Percentiles rank a stretch among this genome's conserved stretches.
Conservation (phyloP, 2,888 invertebrate species). For the Lasioglossum vierecki region DNA sequence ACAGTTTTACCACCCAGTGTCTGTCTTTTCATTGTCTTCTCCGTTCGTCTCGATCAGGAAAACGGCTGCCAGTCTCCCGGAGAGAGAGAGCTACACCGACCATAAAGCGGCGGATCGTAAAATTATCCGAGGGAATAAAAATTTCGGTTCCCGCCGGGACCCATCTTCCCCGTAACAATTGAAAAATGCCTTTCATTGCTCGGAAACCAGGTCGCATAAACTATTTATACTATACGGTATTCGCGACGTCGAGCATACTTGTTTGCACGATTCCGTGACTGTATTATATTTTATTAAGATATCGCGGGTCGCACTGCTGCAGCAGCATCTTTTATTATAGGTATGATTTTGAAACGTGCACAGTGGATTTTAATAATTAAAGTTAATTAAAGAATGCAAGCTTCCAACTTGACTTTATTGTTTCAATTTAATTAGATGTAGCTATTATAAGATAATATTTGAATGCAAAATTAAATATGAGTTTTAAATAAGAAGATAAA, state of each 20-base stretch:
- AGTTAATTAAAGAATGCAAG: no score
- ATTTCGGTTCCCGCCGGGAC: slow-evolving; percentile 9
- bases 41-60: slow-evolving; percentile 31
- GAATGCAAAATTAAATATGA: no score
- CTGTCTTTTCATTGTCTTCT: slow-evolving; percentile 41
- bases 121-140: slow-evolving; percentile 33
- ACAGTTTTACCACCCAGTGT: slow-evolving; percentile 23
- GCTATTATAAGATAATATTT: no score
- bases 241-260: not conserved
- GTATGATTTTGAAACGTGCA: no score
- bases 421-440: no score
- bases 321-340: not conserved
- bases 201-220: slow-evolving; percentile 1
- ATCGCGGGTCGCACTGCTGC: not conserved
- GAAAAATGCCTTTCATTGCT: not conserved
- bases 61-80: slow-evolving; percentile 7
- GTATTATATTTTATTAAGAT: not conserved
- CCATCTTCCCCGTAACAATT: not conserved
- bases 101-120: slow-evolving; percentile 42
- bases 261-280: not conserved
- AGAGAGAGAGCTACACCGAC: not conserved
- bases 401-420: no score
- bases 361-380: no score
- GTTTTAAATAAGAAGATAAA: no score
- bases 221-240: not conserved